Evolutionary conservation across 2,113 vertebrate genomes (phyloP).

Genomic region (Pachypanchax playfairii): DNA sequence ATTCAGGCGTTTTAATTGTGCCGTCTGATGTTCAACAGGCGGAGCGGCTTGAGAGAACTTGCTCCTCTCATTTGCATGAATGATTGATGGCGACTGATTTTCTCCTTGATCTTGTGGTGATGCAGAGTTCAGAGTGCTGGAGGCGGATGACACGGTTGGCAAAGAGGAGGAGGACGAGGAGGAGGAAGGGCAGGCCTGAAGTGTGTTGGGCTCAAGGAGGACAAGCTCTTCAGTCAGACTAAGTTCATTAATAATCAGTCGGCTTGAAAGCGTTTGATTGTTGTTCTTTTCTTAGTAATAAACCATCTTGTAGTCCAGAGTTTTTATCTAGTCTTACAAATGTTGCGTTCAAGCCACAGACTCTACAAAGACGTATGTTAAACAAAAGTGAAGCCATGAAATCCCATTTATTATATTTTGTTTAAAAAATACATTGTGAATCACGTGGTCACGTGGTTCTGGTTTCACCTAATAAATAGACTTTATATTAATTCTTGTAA

Average conservation of each 20-base stretch:
- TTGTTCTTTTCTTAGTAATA: slow-evolving; percentile 24
- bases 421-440: too few species aligned
- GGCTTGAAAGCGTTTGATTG: slow-evolving; percentile 45
- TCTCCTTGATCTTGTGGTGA: slow-evolving; percentile 66
- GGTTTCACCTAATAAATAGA: too few species aligned
- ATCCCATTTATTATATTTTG: too few species aligned
- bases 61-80: slow-evolving; percentile 64
- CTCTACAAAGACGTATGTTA: too few species aligned
- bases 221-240: slow-evolving; percentile 28
- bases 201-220: slow-evolving; percentile 33
- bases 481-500: too few species aligned
- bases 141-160: slow-evolving; percentile 26
- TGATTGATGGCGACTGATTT: slow-evolving; percentile 68
- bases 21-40: slow-evolving; percentile 70
- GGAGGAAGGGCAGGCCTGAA: slow-evolving; percentile 16
- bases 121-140: slow-evolving; percentile 49
- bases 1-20: slow-evolving; percentile 69
- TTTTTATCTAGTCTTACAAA: too few species aligned
- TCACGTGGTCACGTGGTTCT: too few species aligned
- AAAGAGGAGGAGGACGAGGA: not conserved
- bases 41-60: slow-evolving; percentile 55
- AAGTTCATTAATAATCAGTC: slow-evolving; percentile 46
- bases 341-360: too few species aligned
- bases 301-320: slow-evolving; percentile 6
- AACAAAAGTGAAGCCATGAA: too few species aligned